Base-by-base conservation (phyloP, 2,797 vertebrate genomes). In the Emydoidea blandingii region DNA sequence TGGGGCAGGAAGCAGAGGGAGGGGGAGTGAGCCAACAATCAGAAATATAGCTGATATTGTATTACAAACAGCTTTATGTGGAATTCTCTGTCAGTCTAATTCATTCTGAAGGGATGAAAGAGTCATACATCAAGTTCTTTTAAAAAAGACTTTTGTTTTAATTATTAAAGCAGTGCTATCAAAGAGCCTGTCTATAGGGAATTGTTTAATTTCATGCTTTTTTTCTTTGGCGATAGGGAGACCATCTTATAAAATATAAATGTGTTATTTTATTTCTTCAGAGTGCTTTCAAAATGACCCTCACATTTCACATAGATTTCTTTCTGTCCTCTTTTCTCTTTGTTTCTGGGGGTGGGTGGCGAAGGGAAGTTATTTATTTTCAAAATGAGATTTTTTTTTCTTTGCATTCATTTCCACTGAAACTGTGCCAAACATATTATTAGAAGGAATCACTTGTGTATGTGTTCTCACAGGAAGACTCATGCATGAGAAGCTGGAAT, bases 161-260 rank as follows among this genome's bases (percentile, higher is more conserved):
- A 97, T 98, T 97, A 98, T 97, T 98, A 96, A 98, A 94, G 53
- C 81, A 47, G 5, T 82, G 44, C 93, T 95, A 94, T 91, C 94
- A 86, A 74, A 89, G 82, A 81, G 90, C 93, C 80, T 37, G 79
- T 92, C 95, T 94, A 88, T 34, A 68, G 94, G 93, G 95, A 96
- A 95, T 62, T 92, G 54, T 92, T 89, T 95, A 95, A 97, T 97
- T 98, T 96, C 92, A 90, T 95, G 94, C 86, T 93, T 97, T 96
- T 97, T 96, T 97, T 97, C 87, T 95, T 89, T 90, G 88, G 92
- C 85, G 86, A 97, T 90, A 79, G 93, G 91, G 85, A 88, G 93
- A 96, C 49, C 21, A 23, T 1, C 0, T 94, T 92, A 97, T 98
- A 79, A 97, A 98, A 97, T 94, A 97, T 92, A 89, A 94, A 97